These are phyloP conservation scores for Globodera rostochiensis DNA, from an alignment of 1,140 invertebrate species.

Conservation along the genomic window DNA sequence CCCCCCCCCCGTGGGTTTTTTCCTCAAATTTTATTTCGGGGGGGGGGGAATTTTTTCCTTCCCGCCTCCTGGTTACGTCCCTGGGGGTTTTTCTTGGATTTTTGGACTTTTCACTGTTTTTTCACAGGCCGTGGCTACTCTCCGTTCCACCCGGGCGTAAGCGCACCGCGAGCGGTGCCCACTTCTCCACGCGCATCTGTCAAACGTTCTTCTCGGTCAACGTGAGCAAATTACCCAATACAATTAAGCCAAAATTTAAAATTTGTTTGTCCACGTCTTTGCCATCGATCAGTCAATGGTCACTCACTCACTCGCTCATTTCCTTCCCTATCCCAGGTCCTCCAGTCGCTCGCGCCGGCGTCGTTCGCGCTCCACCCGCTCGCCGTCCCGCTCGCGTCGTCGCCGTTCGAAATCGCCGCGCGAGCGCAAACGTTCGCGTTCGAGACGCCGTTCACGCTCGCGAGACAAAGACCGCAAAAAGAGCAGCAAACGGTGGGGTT, in stretches of 20 bases:
- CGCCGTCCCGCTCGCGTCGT: conserved; percentile 43
- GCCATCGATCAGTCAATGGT: conserved; percentile 5
- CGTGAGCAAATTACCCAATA: neutral
- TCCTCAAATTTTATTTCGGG: no score
- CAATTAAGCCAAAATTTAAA: neutral
- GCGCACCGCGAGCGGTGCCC: neutral
- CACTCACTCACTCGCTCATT: neutral
- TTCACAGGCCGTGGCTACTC: conserved; percentile 25
- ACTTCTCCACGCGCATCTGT: neutral
- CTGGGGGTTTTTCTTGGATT: no score
- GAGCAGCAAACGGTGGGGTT: neutral
- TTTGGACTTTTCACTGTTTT: neutral
- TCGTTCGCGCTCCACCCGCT: conserved; percentile 43
- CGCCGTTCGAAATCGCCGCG: conserved; percentile 33
- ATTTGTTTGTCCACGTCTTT: neutral
- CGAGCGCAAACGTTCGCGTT: conserved; percentile 28
- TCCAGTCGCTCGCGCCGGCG: conserved; percentile 18
- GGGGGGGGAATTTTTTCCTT: no score
- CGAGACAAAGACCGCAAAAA: conserved; percentile 19
- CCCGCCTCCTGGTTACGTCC: no score
- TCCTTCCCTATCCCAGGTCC: conserved; percentile 4
- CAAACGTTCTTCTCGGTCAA: conserved; percentile 12
- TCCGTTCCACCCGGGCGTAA: neutral
- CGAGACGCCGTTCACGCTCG: conserved; percentile 31
- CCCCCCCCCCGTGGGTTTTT: no score